phyloP scores from a whole-genome alignment of 2,888 invertebrate species.

The Dryadula phaetusa region DNA sequence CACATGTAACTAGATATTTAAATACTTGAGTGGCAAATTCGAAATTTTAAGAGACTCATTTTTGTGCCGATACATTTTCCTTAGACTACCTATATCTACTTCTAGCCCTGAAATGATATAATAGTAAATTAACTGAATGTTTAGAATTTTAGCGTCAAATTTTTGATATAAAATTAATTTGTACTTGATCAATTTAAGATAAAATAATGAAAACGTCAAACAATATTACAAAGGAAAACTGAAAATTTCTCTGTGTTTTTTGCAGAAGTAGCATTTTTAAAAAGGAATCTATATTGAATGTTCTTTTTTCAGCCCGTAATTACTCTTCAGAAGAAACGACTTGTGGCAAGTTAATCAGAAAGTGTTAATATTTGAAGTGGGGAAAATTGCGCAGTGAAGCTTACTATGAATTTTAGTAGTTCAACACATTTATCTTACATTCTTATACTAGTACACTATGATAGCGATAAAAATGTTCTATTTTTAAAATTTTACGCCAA shows the following conservation, averaged over 20 bases:
- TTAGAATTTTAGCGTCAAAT: too few species aligned
- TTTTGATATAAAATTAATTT: too few species aligned
- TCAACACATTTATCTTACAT: constrained; percentile 10
- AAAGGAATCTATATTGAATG: constrained; percentile 9
- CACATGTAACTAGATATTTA: neutral
- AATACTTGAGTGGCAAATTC: too few species aligned
- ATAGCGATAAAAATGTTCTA: neutral
- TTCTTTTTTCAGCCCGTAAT: constrained; percentile 21
- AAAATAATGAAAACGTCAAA: neutral
- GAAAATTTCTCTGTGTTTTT: neutral
- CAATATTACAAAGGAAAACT: neutral
- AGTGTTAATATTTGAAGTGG: constrained; percentile 29
- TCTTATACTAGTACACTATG: neutral
- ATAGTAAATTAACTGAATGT: too few species aligned
- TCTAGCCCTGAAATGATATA: too few species aligned
- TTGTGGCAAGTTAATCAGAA: constrained; percentile 25
- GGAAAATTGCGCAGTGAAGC: constrained; percentile 15
- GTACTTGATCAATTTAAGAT: too few species aligned
- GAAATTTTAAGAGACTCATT: too few species aligned
- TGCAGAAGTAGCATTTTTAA: neutral
- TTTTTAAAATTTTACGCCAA: too few species aligned
- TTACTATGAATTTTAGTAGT: constrained; percentile 18
- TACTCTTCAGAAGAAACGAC: constrained; percentile 18
- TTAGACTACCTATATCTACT: too few species aligned
- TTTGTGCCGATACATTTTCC: too few species aligned